Percentiles rank a stretch among this genome's conserved stretches.
phyloP scores from a whole-genome alignment of 2,888 invertebrate species.

The Cryptocephalus primarius region DNA sequence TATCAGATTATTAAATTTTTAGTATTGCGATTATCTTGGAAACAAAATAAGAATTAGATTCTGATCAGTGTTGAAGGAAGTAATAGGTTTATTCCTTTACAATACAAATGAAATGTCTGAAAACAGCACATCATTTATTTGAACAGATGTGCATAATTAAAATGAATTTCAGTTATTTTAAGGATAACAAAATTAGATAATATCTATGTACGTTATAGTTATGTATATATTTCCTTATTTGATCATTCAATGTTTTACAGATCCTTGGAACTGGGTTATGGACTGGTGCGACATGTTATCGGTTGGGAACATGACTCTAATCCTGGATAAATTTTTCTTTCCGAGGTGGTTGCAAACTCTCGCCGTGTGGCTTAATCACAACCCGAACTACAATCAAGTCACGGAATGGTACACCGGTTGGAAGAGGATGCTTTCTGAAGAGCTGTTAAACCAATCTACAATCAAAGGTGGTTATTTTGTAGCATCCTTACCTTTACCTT shows the following conservation, averaged over 20 bases:
- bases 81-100: background rate
- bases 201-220: background rate
- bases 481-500: no score
- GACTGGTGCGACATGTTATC: constrained; percentile 86
- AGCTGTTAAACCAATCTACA: constrained; percentile 40
- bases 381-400: constrained; percentile 83
- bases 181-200: background rate
- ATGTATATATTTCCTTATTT: background rate
- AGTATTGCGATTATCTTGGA: background rate
- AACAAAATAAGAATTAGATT: background rate
- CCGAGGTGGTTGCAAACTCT: constrained; percentile 84
- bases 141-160: background rate
- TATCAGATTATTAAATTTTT: constrained; percentile 20
- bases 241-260: constrained; percentile 35
- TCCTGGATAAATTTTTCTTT: constrained; percentile 83
- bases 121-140: background rate
- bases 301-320: constrained; percentile 59
- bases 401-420: constrained; percentile 71
- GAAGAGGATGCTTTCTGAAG: constrained; percentile 49
- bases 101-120: background rate
- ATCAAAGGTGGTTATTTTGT: constrained; percentile 35
- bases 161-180: no score
- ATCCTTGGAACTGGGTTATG: constrained; percentile 91
- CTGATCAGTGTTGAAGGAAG: background rate
- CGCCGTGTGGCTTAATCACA: constrained; percentile 83